Evolutionary conservation across 30 jellyfish, hydroid and myxozoan genomes (phyloP).

Genomic region (Cassiopea andromeda): DNA sequence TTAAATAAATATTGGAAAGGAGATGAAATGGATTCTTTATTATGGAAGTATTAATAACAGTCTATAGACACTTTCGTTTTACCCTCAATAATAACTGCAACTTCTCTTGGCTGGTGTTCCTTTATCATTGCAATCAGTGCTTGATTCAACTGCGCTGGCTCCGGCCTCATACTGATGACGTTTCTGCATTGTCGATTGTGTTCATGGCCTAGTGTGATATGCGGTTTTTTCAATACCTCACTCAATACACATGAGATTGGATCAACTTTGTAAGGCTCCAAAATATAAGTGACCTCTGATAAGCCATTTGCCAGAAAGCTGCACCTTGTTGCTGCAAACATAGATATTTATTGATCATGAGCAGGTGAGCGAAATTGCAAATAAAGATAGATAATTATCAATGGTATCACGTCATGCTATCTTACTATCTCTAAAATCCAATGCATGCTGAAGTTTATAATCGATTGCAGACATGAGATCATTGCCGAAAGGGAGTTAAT

Average conservation of each 20-base stretch:
- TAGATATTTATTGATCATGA: not conserved
- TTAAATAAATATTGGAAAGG: no score
- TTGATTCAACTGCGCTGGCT: conserved; percentile 70
- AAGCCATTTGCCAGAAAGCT: conserved; percentile 26
- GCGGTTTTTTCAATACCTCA: conserved; percentile 70
- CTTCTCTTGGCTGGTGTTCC: conserved; percentile 80
- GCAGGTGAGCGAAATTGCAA: not conserved
- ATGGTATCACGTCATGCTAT: not conserved
- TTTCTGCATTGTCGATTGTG: conserved; percentile 75
- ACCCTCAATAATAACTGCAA: conserved; percentile 78
- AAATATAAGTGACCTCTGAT: conserved; percentile 52
- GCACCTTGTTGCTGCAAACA: conserved; percentile 50
- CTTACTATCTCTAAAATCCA: not conserved
- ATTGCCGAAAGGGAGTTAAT: not conserved
- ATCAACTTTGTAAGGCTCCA: conserved; percentile 81
- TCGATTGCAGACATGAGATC: not conserved
- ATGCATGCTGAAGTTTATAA: not conserved
- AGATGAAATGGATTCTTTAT: no score
- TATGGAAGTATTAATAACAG: no score
- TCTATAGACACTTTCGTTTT: not conserved
- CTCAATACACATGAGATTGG: conserved; percentile 80
- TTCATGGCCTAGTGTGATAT: conserved; percentile 63
- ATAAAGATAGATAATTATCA: not conserved
- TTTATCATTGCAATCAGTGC: conserved; percentile 80
- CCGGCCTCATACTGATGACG: conserved; percentile 90